phyloP scores from a whole-genome alignment of 2,888 invertebrate species.

The Plusia festucae region DNA sequence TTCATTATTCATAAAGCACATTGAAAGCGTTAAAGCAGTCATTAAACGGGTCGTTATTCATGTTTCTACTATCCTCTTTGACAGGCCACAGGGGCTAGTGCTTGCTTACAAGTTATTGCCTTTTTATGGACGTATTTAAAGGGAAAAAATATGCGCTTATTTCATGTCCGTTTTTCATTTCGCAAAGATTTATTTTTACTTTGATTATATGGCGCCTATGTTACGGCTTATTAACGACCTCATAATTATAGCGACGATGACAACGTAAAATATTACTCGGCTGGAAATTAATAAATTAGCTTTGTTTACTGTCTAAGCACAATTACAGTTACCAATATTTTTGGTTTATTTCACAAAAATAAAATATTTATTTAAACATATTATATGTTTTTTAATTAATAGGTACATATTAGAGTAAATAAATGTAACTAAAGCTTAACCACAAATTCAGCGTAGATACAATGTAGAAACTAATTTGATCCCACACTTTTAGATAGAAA shows the following conservation, averaged over 20 bases:
- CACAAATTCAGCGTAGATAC: neutral
- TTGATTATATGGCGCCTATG: conserved; percentile 86
- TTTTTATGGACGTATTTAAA: conserved; percentile 85
- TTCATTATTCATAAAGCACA: conserved; percentile 89
- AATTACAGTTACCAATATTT: conserved; percentile 22
- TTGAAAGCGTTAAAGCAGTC: conserved; percentile 88
- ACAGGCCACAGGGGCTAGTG: conserved; percentile 81
- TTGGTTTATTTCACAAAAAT: conserved; percentile 1
- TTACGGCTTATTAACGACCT: conserved; percentile 83
- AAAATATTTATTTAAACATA: neutral
- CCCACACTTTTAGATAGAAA: neutral
- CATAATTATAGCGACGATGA: conserved; percentile 81
- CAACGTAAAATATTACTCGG: conserved; percentile 78
- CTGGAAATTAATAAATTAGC: conserved; percentile 73
- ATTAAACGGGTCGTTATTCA: conserved; percentile 85
- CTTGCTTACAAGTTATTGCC: conserved; percentile 82
- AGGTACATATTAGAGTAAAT: neutral
- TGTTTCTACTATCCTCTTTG: conserved; percentile 85
- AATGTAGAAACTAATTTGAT: neutral
- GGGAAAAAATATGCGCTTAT: conserved; percentile 83
- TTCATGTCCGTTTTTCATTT: conserved; percentile 86
- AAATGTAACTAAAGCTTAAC: neutral
- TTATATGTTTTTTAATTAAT: neutral
- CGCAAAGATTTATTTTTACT: conserved; percentile 82
- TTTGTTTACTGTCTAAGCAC: conserved; percentile 51